Evolutionary conservation across 1,140 invertebrate species (phyloP).

Genomic region (Trigoniulus corallinus): DNA sequence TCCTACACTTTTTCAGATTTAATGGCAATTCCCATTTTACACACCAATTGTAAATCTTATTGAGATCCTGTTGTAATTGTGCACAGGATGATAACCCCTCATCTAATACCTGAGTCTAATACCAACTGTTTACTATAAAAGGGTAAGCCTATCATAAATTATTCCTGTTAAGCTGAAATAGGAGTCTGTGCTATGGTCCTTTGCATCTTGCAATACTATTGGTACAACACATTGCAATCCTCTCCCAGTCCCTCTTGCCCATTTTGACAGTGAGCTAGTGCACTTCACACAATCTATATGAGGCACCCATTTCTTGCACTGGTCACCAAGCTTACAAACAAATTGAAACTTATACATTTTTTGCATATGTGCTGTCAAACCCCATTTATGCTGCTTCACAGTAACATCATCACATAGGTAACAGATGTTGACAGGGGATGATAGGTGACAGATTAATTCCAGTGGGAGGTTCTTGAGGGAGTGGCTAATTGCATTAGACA

Average conservation of each 20-base stretch:
- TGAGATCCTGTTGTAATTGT: no score
- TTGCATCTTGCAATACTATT: constrained; percentile 21
- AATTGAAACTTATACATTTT: constrained; percentile 10
- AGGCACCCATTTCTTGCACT: constrained; percentile 8
- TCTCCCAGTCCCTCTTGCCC: not conserved
- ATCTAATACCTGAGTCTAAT: no score
- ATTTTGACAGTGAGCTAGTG: not conserved
- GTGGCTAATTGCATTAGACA: no score
- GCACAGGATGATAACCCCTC: no score
- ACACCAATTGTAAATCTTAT: no score
- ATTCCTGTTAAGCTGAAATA: constrained; percentile 19
- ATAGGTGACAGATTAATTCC: no score
- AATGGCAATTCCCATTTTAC: no score
- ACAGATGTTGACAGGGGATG: no score
- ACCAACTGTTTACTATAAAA: no score
- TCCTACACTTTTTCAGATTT: no score
- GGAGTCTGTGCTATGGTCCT: constrained; percentile 32
- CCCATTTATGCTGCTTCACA: constrained; percentile 4
- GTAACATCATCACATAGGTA: constrained; percentile 11
- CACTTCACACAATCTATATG: not conserved
- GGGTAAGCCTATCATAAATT: no score
- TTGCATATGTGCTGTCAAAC: constrained; percentile 9
- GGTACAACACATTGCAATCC: not conserved
- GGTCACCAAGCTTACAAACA: constrained; percentile 2
- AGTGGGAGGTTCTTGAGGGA: no score